A percentile compares a stretch with the other conserved stretches of the same genome.
Conservation (phyloP, 2,797 vertebrate genomes). For the Nyctalus aviator region DNA sequence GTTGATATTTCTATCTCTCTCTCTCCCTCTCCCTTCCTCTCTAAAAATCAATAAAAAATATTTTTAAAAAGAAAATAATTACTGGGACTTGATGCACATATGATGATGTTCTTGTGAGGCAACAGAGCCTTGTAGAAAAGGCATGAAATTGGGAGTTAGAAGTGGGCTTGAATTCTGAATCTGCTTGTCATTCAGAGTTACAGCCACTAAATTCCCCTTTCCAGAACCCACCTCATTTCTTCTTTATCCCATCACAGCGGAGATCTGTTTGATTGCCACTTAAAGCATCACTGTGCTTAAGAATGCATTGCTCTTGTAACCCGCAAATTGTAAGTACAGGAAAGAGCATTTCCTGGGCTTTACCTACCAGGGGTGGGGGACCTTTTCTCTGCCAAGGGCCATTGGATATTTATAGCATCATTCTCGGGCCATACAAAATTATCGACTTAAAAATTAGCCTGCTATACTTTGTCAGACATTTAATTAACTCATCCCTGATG, state of each 20-base stretch:
- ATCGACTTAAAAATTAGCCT: no score
- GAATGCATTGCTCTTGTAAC: neutral
- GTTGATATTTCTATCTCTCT: no score
- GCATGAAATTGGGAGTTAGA: neutral
- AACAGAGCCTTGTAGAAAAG: neutral
- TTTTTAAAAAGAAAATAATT: neutral
- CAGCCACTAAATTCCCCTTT: neutral
- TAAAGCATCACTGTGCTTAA: neutral
- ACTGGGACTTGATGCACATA: neutral
- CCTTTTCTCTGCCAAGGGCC: no score
- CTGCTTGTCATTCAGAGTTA: neutral
- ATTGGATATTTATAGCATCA: no score
- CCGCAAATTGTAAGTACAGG: neutral
- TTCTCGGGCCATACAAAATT: no score
- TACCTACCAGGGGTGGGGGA: neutral
- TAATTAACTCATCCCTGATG: no score
- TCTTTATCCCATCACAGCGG: neutral
- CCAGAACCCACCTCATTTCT: neutral
- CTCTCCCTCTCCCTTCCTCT: no score
- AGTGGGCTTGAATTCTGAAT: neutral
- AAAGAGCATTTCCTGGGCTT: neutral
- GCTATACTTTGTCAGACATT: no score
- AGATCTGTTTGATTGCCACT: neutral
- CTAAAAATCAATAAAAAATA: no score
- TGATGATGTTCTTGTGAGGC: neutral